Base-by-base conservation (phyloP, 2,888 invertebrate genomes). In the Sisyra nigra region DNA sequence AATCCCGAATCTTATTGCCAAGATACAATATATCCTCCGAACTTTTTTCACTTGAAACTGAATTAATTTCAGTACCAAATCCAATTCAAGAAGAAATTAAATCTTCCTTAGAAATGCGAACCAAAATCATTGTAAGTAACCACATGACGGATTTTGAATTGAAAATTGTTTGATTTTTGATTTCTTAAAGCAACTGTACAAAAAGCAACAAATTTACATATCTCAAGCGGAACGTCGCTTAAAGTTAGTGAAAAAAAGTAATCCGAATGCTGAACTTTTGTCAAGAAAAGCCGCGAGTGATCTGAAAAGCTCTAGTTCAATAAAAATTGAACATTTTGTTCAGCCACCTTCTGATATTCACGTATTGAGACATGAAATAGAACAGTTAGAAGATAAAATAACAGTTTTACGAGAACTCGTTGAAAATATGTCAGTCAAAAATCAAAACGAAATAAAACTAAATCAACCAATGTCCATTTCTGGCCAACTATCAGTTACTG, bases 1-100 rank as follows among this genome's bases (percentile, higher is more conserved):
- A 47, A 35, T 40, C 61, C 9, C 58, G 54, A 1, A 46, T 63
- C 15, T 45, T 63, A 14, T 48, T 61, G 14, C 57, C 61, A 3
- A 51, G 50, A 34, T 44, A 46, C 17, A 50, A 51, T 15, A 45
- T 44, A 3, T 30, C 49, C 2, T 53, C 56, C 3, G 49, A 51
- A 9, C 42, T 61, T 33, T 59, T 59, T 49, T 47, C 50, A 13
- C 38, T 63, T 8, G 51, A 59, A n/a, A 53, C 54, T 2, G 48
- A 50, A 10, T 46, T 65, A 15, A 54, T 39, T 11, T 47, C 55
- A 36, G 44, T 57, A 17, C 45, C 52, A 2, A 54, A 57, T 50
- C 61, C 63, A 0, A 46, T 57, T 7, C 53, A 57, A 31, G 48
- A 50, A 13, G 51, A 54, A 17, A 53, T 60, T 7, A 50, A 57